A percentile compares a stretch with the other conserved stretches of the same genome.
Evolutionary conservation across 64 coral and sea anemone species (phyloP).

Genomic region (Montipora foliosa): DNA sequence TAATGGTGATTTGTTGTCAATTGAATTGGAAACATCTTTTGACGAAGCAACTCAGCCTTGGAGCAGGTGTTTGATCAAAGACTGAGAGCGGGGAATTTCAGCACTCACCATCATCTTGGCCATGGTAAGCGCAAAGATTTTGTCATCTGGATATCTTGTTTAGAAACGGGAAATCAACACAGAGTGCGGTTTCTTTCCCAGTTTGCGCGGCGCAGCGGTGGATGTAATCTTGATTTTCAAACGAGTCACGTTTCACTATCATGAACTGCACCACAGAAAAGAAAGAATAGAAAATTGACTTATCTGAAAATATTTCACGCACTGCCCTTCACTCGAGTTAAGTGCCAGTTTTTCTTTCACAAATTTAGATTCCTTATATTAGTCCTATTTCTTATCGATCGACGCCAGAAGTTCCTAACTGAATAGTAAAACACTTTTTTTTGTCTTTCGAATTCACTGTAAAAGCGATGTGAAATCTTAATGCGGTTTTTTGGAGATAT

Average conservation of each 20-base stretch:
- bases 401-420: conserved; percentile 24
- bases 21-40: conserved; percentile 11
- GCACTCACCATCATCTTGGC: not conserved
- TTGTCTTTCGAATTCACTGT: conserved; percentile 17
- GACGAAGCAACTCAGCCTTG: not conserved
- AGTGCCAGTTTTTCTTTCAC: not conserved
- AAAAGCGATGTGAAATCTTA: conserved; percentile 7
- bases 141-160: conserved; percentile 22
- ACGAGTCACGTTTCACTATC: not conserved
- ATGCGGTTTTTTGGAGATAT: conserved; percentile 31
- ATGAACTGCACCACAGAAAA: not conserved
- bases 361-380: not conserved
- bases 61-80: conserved; percentile 34
- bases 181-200: not conserved
- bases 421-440: conserved; percentile 31
- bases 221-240: not conserved
- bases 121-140: not conserved
- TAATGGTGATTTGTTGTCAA: not conserved
- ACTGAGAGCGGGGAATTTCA: not conserved
- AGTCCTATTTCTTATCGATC: conserved; percentile 32
- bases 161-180: conserved; percentile 7
- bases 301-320: not conserved
- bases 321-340: not conserved
- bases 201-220: not conserved
- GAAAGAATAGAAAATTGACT: not conserved